Evolutionary conservation across 2,797 vertebrate genomes (phyloP).

Genomic region (Myiotriccus ornatus): DNA sequence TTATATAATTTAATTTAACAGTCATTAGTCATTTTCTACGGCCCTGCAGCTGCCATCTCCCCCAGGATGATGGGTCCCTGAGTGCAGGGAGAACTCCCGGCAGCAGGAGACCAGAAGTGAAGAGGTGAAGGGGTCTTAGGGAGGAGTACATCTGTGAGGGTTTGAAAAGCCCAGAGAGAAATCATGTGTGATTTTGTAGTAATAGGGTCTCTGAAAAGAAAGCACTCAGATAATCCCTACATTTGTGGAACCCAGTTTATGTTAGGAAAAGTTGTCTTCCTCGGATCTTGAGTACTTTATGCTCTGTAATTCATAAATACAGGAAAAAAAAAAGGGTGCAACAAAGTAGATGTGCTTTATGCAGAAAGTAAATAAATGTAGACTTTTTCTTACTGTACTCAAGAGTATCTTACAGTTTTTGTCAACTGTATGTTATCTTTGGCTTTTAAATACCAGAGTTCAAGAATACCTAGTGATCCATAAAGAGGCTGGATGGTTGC

Average conservation of each 20-base stretch:
- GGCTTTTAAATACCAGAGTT: neutral
- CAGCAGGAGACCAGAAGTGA: neutral
- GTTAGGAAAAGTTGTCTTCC: neutral
- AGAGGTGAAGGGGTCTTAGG: neutral
- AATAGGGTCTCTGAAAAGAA: neutral
- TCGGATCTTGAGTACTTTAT: neutral
- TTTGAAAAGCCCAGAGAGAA: neutral
- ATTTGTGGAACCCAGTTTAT: neutral
- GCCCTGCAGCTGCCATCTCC: neutral
- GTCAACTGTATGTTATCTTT: neutral
- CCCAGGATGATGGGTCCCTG: rapidly evolving
- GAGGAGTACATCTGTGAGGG: neutral
- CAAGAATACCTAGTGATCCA: neutral
- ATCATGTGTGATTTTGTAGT: neutral
- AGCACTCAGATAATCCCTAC: neutral
- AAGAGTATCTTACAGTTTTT: neutral
- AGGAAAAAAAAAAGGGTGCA: neutral
- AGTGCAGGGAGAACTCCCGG: neutral
- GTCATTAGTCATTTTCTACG: neutral
- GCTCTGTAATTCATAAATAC: neutral
- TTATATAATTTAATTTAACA: slow-evolving; percentile 47
- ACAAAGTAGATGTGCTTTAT: neutral
- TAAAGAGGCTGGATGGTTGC: neutral
- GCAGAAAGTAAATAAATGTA: neutral
- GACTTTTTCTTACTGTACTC: neutral